Conservation (phyloP, 2,797 vertebrate species). For the Eupleurogrammus muticus region DNA sequence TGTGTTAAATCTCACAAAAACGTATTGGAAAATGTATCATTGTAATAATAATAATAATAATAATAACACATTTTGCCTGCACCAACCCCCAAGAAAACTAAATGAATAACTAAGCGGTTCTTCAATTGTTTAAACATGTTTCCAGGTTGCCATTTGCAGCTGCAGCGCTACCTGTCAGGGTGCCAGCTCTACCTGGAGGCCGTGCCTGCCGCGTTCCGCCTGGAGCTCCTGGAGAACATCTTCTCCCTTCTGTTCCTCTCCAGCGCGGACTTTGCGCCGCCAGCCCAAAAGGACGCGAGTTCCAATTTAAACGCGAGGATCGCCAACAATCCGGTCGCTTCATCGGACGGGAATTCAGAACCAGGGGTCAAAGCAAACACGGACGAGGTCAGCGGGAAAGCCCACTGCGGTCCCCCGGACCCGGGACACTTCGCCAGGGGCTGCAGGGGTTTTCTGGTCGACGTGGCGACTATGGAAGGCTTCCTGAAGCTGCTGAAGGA, state of each 20-base stretch:
- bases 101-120: background rate
- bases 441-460: slow-evolving; percentile 89
- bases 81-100: background rate
- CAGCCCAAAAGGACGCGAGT: slow-evolving; percentile 51
- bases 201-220: slow-evolving; percentile 88
- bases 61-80: background rate
- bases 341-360: slow-evolving; percentile 45
- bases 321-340: slow-evolving; percentile 31
- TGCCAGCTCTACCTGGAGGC: slow-evolving; percentile 91
- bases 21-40: background rate
- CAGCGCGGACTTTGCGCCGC: slow-evolving; percentile 85
- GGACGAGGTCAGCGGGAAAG: slow-evolving; percentile 22
- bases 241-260: slow-evolving; percentile 96
- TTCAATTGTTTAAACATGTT: background rate
- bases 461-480: slow-evolving; percentile 86
- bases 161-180: slow-evolving; percentile 88
- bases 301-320: slow-evolving; percentile 1
- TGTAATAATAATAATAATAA: no score
- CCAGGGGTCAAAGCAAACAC: slow-evolving; percentile 44
- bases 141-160: slow-evolving; percentile 84
- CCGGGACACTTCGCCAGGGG: slow-evolving; percentile 86
- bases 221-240: slow-evolving; percentile 98
- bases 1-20: background rate
- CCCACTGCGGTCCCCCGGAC: slow-evolving; percentile 77
- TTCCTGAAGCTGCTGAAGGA: slow-evolving; percentile 91